Evolutionary conservation across 2,888 invertebrate genomes (phyloP).

Genomic region (Alloplasta piceator): DNA sequence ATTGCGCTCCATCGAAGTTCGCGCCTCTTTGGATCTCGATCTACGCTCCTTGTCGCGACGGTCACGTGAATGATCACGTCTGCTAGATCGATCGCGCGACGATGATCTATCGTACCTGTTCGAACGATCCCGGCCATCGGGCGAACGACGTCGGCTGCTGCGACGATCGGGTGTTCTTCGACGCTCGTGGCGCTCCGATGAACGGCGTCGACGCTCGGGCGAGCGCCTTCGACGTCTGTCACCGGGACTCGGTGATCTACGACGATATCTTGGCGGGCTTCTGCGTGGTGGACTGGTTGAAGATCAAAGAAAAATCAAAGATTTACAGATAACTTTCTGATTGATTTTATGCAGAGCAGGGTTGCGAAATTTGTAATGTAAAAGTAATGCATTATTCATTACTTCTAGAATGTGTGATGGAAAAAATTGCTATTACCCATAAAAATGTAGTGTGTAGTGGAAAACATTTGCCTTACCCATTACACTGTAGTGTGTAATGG

Average conservation of each 20-base stretch:
- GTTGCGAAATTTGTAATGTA: too few relatives aligned
- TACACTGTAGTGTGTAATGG: too few relatives aligned
- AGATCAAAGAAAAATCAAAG: neutral
- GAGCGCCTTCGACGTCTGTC: conserved; percentile 79
- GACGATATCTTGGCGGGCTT: conserved; percentile 80
- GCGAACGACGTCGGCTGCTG: conserved; percentile 79
- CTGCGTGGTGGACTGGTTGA: conserved; percentile 78
- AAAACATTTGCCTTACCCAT: too few relatives aligned
- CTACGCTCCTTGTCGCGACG: conserved; percentile 82
- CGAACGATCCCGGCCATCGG: conserved; percentile 77
- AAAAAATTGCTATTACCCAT: too few relatives aligned
- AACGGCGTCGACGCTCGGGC: conserved; percentile 79
- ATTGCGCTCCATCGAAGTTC: conserved; percentile 74
- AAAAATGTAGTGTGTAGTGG: too few relatives aligned
- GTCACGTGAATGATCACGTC: conserved; percentile 80
- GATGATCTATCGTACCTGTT: conserved; percentile 81
- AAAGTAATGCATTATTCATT: too few relatives aligned
- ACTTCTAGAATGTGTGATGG: too few relatives aligned
- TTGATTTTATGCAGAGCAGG: too few relatives aligned
- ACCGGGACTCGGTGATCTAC: conserved; percentile 80
- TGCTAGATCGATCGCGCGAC: conserved; percentile 81
- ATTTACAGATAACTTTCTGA: neutral
- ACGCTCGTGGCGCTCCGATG: conserved; percentile 79
- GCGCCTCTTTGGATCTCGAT: conserved; percentile 81
- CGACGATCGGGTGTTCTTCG: conserved; percentile 79